Base-by-base conservation (phyloP, 2,797 vertebrate genomes). In the Harpagifer antarcticus region DNA sequence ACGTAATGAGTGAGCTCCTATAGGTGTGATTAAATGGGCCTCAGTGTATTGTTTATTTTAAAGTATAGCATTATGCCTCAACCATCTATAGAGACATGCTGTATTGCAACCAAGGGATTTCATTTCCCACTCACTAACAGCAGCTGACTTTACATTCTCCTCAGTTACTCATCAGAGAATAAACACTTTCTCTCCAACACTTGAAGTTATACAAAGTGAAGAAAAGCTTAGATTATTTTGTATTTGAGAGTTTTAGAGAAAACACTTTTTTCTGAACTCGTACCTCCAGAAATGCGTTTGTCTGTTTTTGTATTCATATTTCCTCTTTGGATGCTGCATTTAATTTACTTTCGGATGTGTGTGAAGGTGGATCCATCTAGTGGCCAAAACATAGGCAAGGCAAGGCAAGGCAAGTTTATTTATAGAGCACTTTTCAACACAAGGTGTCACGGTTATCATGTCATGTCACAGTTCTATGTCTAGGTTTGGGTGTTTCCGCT, bases 331-430 rank as follows among this genome's bases (percentile, higher is more conserved):
- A 43, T 8, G 14, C 20, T 54, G 23, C 5, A 6, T 7, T 15
- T 49, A 43, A 47, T 2, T n/a, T 10, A 11, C 11, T 14, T 13
- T 17, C n/a, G 12, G 6, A 54, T 59, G 13, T 45, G 1, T 67
- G 54, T 45, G 56, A 20, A 3, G 7, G 10, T 33, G 31, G n/a
- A 0, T 5, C 68, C 77, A 81, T 65, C 80, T 81, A 65, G 85
- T 81, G 77, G 61, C 3, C 17, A 42, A 1, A 12, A 9, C 8
- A 0, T 71, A 15, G 6, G n/a, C n/a, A n/a, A n/a, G n/a, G n/a
- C n/a, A n/a, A n/a, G n/a, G n/a, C n/a, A n/a, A n/a, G n/a, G n/a
- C n/a, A n/a, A n/a, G n/a, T n/a, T n/a, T n/a, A n/a, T n/a, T n/a
- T n/a, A n/a, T n/a, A n/a, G n/a, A n/a, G n/a, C n/a, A n/a, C n/a